Percentiles rank a stretch among this genome's conserved stretches.
phyloP scores from a whole-genome alignment of 2,888 invertebrate species.

The Sphaerophoria taeniata region DNA sequence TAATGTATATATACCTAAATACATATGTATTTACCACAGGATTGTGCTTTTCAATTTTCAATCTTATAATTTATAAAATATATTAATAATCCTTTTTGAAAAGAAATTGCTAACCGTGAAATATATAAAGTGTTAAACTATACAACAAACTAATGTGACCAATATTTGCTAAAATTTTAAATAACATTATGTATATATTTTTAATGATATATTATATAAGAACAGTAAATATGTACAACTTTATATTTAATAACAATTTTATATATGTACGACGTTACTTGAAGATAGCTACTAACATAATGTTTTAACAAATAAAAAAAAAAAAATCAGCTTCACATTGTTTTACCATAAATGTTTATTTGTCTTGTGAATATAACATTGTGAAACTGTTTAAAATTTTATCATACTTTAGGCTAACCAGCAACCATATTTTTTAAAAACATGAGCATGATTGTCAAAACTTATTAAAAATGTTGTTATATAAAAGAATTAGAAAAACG shows the following conservation, averaged over 20 bases:
- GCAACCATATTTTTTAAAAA: neutral
- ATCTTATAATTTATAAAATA: neutral
- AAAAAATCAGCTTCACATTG: too few species aligned
- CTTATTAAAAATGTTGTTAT: neutral
- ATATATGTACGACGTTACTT: too few species aligned
- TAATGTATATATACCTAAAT: too few species aligned
- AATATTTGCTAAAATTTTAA: conserved; percentile 8
- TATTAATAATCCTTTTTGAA: neutral
- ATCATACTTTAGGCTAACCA: neutral
- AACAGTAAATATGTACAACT: too few species aligned
- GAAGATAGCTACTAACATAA: too few species aligned
- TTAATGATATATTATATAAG: neutral
- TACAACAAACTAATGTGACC: conserved; percentile 32
- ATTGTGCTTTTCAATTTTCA: neutral
- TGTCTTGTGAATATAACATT: too few species aligned
- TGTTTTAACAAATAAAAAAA: too few species aligned
- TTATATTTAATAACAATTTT: too few species aligned
- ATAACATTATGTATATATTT: neutral
- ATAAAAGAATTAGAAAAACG: too few species aligned
- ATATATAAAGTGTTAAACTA: neutral
- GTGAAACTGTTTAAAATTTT: too few species aligned
- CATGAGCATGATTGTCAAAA: conserved; percentile 68
- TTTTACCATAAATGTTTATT: too few species aligned
- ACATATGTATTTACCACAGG: conserved; percentile 36
- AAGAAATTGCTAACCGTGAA: neutral